phyloP scores from a whole-genome alignment of 2,888 invertebrate species.

The Xestia ashworthii region DNA sequence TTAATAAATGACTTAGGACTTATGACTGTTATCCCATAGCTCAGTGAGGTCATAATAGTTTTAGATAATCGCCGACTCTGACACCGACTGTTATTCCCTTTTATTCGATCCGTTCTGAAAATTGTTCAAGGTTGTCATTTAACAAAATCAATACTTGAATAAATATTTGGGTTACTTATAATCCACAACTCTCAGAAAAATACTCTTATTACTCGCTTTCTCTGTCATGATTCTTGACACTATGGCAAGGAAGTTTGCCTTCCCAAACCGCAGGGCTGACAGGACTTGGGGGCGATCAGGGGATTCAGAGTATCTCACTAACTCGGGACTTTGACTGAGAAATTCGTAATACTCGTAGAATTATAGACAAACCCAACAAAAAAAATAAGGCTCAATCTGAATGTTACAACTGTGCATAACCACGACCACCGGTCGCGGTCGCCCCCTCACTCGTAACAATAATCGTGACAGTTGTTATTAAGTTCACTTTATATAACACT shows the following conservation, averaged over 20 bases:
- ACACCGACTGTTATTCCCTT: background rate
- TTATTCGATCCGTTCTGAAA: background rate
- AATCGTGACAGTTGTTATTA: constrained; percentile 63
- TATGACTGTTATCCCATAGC: background rate
- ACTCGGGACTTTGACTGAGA: too few relatives aligned
- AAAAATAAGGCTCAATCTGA: background rate
- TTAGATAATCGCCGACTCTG: background rate
- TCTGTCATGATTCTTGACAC: too few relatives aligned
- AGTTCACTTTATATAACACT: constrained; percentile 56
- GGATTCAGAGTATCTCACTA: background rate
- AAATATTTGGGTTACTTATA: background rate
- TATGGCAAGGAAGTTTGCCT: too few relatives aligned
- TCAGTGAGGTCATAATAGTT: background rate
- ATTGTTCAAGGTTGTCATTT: background rate
- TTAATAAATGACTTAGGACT: too few relatives aligned
- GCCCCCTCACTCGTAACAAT: constrained; percentile 72
- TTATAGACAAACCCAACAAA: too few relatives aligned
- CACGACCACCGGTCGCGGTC: constrained; percentile 66
- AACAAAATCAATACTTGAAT: background rate
- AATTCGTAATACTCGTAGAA: too few relatives aligned
- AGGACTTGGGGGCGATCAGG: too few relatives aligned
- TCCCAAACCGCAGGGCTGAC: too few relatives aligned
- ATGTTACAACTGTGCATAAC: constrained; percentile 63
- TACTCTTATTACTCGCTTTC: too few relatives aligned
- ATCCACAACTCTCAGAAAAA: background rate